Base-by-base conservation (phyloP, 2,113 vertebrate species). In the Stictonetta naevosa region DNA sequence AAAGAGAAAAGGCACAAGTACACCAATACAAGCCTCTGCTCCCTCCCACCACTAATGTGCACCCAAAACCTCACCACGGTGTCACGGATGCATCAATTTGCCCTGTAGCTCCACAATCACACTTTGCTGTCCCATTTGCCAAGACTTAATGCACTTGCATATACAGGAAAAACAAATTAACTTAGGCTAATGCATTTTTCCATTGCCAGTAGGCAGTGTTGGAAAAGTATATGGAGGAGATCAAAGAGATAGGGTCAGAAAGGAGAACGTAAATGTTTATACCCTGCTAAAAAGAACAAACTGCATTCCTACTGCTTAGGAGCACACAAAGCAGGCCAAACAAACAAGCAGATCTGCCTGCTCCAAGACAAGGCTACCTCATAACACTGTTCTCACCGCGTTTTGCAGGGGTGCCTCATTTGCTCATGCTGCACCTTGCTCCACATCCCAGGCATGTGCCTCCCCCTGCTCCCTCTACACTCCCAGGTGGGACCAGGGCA, bases 141-240 rank as follows among this genome's bases (percentile, higher is more conserved):
- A 92, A 95, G 64, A 90, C 68, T 76, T 92, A 92, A 82, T 94
- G 42, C 72, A 67, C 46, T 79, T 82, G 33, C 50, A 80, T 79
- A 77, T 66, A 87, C 90, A 80, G 92, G 96, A 92, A 97, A 98
- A 98, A 92, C 86, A 91, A 86, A 96, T 95, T 88, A 86, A 89
- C 82, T 90, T 73, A 28, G 94, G 87, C 88, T 96, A 85, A 94
- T 95, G 96, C 68, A 48, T 95, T 97, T 97, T 96, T 97, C 96
- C 96, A 92, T 88, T 38, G 91, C 96, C 86, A 62, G 83, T 79
- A 83, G 93, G 94, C 94, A 95, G 11, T 36, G 68, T 88, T 97
- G 92, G 90, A 76, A 97, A 95, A 97, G 82, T 46, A 15, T 90
- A 31, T 13, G 80, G 90, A 93, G 68, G 86, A 96, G 88, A 95